Evolutionary conservation across 2,113 vertebrate genomes (phyloP).

Genomic region (Psettodes erumei): DNA sequence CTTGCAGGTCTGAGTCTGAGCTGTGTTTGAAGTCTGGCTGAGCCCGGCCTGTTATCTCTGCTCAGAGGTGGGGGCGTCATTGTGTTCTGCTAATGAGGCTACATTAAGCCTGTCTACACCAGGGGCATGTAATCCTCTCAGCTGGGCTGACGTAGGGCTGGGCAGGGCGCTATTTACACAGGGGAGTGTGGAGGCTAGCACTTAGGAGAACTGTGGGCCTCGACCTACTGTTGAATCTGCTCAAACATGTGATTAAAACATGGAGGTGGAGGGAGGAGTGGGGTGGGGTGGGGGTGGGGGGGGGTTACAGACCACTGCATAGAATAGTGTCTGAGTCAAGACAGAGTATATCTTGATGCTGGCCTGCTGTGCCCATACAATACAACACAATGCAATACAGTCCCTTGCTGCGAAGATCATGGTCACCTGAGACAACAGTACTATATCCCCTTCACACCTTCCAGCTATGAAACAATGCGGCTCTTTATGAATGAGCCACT

Average conservation of each 20-base stretch:
- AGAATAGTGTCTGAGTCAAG: constrained; percentile 76
- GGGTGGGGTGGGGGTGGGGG: constrained; percentile 40
- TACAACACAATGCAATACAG: constrained; percentile 69
- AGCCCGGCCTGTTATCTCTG: constrained; percentile 69
- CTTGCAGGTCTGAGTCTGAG: constrained; percentile 4
- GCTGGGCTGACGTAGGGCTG: constrained; percentile 64
- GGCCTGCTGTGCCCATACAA: constrained; percentile 89
- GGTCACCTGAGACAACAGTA: constrained; percentile 48
- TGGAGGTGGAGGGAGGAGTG: constrained; percentile 22
- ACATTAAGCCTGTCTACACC: constrained; percentile 75
- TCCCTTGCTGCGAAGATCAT: constrained; percentile 45
- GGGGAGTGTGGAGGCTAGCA: constrained; percentile 68
- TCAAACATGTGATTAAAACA: constrained; percentile 74
- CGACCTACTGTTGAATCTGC: constrained; percentile 57
- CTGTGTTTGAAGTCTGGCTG: constrained; percentile 69
- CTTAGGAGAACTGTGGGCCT: constrained; percentile 39
- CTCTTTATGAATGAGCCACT: constrained; percentile 69
- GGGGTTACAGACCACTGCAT: constrained; percentile 66
- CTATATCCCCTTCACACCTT: constrained; percentile 59
- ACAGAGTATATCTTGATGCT: constrained; percentile 70
- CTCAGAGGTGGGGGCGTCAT: constrained; percentile 77
- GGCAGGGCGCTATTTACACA: constrained; percentile 77
- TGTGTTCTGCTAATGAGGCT: constrained; percentile 85
- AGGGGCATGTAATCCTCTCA: constrained; percentile 85
- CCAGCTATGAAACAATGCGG: constrained; percentile 67